Conservation (phyloP, 1,140 invertebrate species). For the Scaptodrosophila lebanonensis region DNA sequence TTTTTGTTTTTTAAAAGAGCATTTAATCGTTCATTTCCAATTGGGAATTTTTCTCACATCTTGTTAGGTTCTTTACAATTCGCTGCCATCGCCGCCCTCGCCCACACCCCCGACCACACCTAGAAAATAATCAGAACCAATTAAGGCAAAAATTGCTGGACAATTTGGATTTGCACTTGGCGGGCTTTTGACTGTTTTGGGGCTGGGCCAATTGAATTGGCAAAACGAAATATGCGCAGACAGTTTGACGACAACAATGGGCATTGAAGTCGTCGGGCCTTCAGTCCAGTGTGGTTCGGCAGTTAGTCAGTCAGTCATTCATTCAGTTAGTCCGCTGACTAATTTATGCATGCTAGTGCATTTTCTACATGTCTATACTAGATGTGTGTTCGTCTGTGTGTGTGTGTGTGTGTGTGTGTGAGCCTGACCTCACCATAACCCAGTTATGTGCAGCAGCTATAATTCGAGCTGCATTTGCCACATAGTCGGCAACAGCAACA, state of each 20-base stretch:
- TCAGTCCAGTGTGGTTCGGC: not conserved
- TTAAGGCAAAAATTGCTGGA: slow-evolving; percentile 73
- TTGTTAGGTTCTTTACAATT: too few relatives aligned
- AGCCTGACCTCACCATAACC: slow-evolving; percentile 45
- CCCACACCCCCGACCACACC: slow-evolving; percentile 62
- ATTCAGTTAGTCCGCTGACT: slow-evolving; percentile 45
- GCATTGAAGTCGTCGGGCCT: not conserved
- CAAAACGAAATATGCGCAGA: slow-evolving; percentile 35
- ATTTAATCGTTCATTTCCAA: too few relatives aligned
- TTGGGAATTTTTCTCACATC: too few relatives aligned
- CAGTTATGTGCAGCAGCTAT: too few relatives aligned
- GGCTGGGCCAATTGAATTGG: slow-evolving; percentile 60
- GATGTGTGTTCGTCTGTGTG: too few relatives aligned
- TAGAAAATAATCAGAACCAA: slow-evolving; percentile 73
- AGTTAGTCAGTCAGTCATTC: slow-evolving; percentile 51
- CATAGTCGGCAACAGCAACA: too few relatives aligned
- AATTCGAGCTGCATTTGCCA: too few relatives aligned
- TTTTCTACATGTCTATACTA: too few relatives aligned
- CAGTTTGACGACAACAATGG: slow-evolving; percentile 56
- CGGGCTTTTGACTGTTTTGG: slow-evolving; percentile 19
- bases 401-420: slow-evolving; percentile 18
- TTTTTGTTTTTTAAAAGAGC: too few relatives aligned
- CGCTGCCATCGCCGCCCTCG: slow-evolving; percentile 4
- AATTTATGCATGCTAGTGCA: slow-evolving; percentile 46
- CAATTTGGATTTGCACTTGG: slow-evolving; percentile 43